phyloP scores from a whole-genome alignment of 2,113 vertebrate genomes.

The Nycticorax nycticorax region DNA sequence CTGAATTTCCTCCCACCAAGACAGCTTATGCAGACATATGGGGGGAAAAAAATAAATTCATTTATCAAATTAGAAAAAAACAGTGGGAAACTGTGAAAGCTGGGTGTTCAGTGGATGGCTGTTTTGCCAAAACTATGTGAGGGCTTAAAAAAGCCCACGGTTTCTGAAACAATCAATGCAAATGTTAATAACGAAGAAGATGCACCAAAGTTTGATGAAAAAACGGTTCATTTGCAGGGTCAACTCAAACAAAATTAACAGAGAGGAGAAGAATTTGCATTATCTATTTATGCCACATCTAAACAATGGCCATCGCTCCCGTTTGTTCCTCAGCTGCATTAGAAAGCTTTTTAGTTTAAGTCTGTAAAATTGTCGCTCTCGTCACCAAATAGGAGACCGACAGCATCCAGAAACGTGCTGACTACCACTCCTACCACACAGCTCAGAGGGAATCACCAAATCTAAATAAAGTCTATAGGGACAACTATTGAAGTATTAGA shows the following conservation, averaged over 20 bases:
- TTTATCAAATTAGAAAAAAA: neutral
- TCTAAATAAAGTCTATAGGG: neutral
- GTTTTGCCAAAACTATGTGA: neutral
- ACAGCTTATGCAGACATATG: neutral
- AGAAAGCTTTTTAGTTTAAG: neutral
- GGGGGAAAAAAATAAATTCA: neutral
- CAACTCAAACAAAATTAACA: neutral
- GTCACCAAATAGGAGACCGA: neutral
- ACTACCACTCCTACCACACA: neutral
- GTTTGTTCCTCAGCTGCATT: neutral
- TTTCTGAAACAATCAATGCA: neutral
- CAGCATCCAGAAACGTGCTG: neutral
- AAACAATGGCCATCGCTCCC: neutral
- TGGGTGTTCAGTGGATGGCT: neutral
- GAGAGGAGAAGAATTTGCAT: neutral
- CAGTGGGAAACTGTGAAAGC: neutral
- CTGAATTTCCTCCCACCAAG: neutral
- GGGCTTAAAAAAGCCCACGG: fast-evolving
- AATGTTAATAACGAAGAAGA: neutral
- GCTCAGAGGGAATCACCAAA: neutral
- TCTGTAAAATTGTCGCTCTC: neutral
- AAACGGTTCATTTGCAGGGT: neutral
- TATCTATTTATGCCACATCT: neutral
- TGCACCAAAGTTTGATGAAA: neutral
- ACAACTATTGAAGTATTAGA: neutral